Evolutionary conservation across 2,113 vertebrate species (phyloP).

Genomic region (Ammodytes dubius): DNA sequence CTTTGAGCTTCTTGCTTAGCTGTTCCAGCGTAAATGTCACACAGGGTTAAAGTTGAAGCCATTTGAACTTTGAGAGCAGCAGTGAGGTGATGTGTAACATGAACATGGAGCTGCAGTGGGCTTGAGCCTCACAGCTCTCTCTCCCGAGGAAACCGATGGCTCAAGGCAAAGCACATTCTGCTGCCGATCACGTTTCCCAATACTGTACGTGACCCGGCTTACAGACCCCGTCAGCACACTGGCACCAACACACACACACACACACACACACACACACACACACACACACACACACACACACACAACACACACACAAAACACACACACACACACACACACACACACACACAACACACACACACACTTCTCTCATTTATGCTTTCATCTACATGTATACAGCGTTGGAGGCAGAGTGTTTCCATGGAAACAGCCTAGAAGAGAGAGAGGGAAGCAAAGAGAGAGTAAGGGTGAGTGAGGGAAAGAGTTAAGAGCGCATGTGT

Average conservation of each 20-base stretch:
- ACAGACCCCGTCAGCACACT: background rate
- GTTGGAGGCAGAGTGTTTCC: slow-evolving; percentile 75
- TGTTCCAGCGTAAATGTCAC: background rate
- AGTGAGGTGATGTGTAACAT: background rate
- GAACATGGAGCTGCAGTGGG: background rate
- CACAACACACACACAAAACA: background rate
- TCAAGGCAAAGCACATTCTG: background rate
- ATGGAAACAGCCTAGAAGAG: slow-evolving; percentile 79
- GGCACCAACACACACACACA: background rate
- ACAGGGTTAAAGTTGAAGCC: background rate
- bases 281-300: background rate
- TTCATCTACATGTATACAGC: slow-evolving; percentile 63
- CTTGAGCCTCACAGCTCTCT: background rate
- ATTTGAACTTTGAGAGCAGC: background rate
- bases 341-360: background rate
- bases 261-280: background rate
- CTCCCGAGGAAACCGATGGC: background rate
- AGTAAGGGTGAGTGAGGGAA: slow-evolving; percentile 47
- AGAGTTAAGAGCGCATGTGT: slow-evolving; percentile 34
- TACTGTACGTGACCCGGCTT: background rate
- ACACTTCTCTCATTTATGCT: slow-evolving; percentile 47
- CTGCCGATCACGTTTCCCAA: background rate
- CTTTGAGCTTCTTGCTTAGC: background rate
- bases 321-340: background rate
- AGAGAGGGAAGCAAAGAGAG: slow-evolving; percentile 24